These are phyloP conservation scores for Crepidodera aurea DNA, from an alignment of 2,888 invertebrate species.

Conservation along the genomic window DNA sequence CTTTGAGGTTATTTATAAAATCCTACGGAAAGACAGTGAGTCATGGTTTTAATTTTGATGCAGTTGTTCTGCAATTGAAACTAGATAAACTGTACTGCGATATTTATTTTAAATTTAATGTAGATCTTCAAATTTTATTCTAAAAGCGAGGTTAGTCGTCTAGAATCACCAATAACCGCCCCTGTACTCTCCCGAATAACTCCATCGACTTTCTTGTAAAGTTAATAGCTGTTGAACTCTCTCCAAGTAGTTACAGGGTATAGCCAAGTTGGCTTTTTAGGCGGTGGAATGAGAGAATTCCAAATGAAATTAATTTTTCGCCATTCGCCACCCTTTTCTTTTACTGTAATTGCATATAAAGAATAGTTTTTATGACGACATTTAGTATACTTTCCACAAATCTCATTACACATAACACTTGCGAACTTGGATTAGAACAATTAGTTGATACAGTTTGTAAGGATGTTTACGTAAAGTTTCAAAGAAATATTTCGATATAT, in stretches of 20 bases:
- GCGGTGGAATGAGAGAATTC: slow-evolving; percentile 40
- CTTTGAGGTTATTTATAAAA: no score
- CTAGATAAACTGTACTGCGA: no score
- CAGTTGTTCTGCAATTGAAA: no score
- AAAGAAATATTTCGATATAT: neutral
- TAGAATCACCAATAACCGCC: no score
- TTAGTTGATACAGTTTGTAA: slow-evolving; percentile 10
- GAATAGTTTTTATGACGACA: slow-evolving; percentile 28
- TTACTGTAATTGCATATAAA: slow-evolving; percentile 34
- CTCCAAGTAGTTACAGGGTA: slow-evolving; percentile 41
- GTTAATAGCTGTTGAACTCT: slow-evolving; percentile 52
- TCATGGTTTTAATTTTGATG: no score
- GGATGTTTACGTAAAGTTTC: neutral
- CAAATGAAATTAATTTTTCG: slow-evolving; percentile 48
- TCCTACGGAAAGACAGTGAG: no score
- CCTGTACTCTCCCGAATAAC: slow-evolving; percentile 41
- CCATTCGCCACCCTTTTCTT: slow-evolving; percentile 38
- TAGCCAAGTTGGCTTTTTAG: slow-evolving; percentile 44
- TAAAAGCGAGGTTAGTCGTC: no score
- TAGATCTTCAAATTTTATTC: no score
- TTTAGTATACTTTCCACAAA: slow-evolving; percentile 28
- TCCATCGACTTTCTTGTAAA: slow-evolving; percentile 54
- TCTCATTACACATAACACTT: slow-evolving; percentile 28
- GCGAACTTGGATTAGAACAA: slow-evolving; percentile 13
- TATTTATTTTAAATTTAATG: no score